Conservation (phyloP, 64 coral and sea anemone genomes). For the Porites lutea region DNA sequence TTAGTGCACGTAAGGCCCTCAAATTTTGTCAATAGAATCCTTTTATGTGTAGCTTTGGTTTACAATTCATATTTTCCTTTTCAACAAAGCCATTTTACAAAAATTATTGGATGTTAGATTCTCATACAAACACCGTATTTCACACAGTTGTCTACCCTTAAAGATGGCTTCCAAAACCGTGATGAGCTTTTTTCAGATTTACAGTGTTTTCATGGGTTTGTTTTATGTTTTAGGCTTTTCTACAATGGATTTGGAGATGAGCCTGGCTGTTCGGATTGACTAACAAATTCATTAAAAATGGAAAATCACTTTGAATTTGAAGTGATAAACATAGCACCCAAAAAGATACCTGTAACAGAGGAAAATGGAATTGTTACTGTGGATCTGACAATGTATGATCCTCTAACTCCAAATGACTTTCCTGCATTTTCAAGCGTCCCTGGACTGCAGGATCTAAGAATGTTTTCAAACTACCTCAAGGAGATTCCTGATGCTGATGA, state of each 20-base stretch:
- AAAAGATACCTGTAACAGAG: slow-evolving; percentile 19
- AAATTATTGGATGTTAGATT: too few relatives aligned
- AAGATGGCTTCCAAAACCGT: too few relatives aligned
- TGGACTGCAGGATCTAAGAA: slow-evolving; percentile 64
- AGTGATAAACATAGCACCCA: slow-evolving; percentile 24
- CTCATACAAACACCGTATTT: too few relatives aligned
- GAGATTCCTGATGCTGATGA: slow-evolving; percentile 43
- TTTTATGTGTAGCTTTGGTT: too few relatives aligned
- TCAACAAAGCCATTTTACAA: too few relatives aligned
- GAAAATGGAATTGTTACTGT: slow-evolving; percentile 56
- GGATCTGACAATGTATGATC: slow-evolving; percentile 70
- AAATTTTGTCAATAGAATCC: too few relatives aligned
- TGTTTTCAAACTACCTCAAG: slow-evolving; percentile 70
- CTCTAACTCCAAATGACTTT: slow-evolving; percentile 17
- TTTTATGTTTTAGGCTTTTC: neutral
- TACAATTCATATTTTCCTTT: too few relatives aligned
- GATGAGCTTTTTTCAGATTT: too few relatives aligned
- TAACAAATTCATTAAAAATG: neutral
- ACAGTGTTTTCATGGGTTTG: too few relatives aligned
- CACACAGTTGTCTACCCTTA: too few relatives aligned
- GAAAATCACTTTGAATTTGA: slow-evolving; percentile 63
- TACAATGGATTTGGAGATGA: neutral
- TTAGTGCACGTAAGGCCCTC: too few relatives aligned
- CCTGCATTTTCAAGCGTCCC: slow-evolving; percentile 30
- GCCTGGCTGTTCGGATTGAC: neutral